phyloP scores from a whole-genome alignment of 2,113 vertebrate genomes.

The Lophius piscatorius region DNA sequence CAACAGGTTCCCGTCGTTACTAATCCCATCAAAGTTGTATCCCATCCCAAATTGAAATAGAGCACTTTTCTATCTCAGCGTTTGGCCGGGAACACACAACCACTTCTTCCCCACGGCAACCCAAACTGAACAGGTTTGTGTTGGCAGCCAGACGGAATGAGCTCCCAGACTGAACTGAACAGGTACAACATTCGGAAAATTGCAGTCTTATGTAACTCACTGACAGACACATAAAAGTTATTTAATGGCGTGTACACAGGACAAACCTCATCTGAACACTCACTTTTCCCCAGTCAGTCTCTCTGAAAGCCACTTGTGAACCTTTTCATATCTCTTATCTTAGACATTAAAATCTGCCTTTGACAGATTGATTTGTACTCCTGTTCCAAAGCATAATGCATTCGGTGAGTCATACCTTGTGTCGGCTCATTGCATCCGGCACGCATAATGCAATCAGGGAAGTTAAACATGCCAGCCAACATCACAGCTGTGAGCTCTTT shows the following conservation, averaged over 20 bases:
- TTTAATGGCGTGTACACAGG: not conserved
- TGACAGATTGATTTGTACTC: slow-evolving; percentile 28
- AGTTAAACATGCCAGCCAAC: slow-evolving; percentile 8
- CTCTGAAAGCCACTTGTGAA: slow-evolving; percentile 33
- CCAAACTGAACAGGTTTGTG: not conserved
- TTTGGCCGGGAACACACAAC: not conserved
- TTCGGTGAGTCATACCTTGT: slow-evolving; percentile 20
- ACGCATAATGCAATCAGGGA: not conserved
- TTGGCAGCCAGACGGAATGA: not conserved
- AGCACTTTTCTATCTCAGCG: not conserved
- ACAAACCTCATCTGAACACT: slow-evolving; percentile 2
- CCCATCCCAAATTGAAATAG: not conserved
- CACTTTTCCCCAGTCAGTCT: not conserved
- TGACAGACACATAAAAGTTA: slow-evolving; percentile 8
- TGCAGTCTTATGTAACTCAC: slow-evolving; percentile 11
- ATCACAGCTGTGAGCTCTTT: slow-evolving; percentile 15
- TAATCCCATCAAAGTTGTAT: not conserved
- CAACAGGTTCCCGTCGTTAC: not conserved
- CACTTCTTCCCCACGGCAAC: not conserved
- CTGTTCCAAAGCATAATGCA: slow-evolving; percentile 8
- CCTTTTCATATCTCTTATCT: slow-evolving; percentile 42
- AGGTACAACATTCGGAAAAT: not conserved
- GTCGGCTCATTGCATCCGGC: not conserved
- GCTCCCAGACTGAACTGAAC: not conserved
- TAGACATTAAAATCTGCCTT: slow-evolving; percentile 22